Evolutionary conservation across 2,113 vertebrate species (phyloP), one percentile per base, ranked within the genome.

Genomic region (Athene noctua): DNA sequence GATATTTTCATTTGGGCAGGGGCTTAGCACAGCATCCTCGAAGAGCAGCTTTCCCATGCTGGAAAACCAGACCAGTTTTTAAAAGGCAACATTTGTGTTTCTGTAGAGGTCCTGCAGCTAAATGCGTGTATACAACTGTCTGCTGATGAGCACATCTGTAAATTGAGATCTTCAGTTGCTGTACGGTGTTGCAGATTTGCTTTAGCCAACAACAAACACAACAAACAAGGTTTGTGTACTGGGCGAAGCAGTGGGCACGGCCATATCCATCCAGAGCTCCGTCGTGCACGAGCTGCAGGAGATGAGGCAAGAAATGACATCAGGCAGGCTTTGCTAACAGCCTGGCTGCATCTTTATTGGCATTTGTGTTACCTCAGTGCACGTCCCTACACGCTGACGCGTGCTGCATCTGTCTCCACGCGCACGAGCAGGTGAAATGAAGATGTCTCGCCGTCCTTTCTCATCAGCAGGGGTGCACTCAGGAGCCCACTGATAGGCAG

Each of bases 291-390:
- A 58, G 46, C 63, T 46, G 47, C 61, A 42, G 82, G 79, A 63
- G 32, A 26, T 38, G 0, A 26, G 67, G 59, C 27, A 11, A 87
- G 95, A 94, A 97, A 95, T 90, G 83, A 96, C 96, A 98, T 96
- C 97, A 98, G 98, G 98, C 98, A 97, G 97, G 95, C 97, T 98
- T 98, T 97, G 98, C 98, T 95, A 97, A 85, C 63, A 30, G 96
- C 87, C 88, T 92, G 94, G 96, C 6, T 52, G 47, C 32, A 8
- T 55, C 70, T 54, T 97, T 91, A 52, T 95, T 97, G 98, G 61
- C 96, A 94, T 97, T 98, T 68, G 4, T 14, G 77, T 61, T 63
- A n/a, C 25, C 68, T 36, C 2, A 0, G 34, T 9, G 30, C 40
- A 26, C 23, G 73, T 52, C 14, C 12, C 88, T 95, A 23, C 94